Conservation (phyloP, 2,113 vertebrate species). For the Protobothrops flavoviridis region DNA sequence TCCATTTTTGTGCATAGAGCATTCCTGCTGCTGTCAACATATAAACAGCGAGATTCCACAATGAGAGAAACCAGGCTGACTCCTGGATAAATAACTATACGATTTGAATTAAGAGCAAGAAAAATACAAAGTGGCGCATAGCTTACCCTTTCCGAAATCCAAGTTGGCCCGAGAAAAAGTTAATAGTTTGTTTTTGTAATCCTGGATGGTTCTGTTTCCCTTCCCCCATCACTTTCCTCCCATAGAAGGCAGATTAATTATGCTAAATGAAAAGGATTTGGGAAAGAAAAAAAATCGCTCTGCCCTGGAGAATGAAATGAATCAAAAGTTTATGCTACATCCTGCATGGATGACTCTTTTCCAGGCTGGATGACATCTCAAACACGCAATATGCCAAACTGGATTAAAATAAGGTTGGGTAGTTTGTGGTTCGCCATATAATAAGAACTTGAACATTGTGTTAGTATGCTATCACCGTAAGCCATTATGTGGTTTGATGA, state of each 20-base stretch:
- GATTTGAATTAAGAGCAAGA: background rate
- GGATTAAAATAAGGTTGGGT: background rate
- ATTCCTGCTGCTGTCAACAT: background rate
- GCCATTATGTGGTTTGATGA: background rate
- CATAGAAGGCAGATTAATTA: background rate
- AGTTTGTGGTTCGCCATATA: background rate
- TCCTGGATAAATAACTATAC: background rate
- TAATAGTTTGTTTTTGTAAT: background rate
- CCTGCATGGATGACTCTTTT: background rate
- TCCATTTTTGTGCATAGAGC: background rate
- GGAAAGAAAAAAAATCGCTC: background rate
- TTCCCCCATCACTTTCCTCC: background rate
- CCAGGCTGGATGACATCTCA: background rate
- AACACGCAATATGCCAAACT: background rate
- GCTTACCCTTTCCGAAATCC: background rate
- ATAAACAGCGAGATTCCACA: background rate
- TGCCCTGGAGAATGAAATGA: background rate
- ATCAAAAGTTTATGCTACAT: background rate
- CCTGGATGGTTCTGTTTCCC: background rate
- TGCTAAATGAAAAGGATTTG: background rate
- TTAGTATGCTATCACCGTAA: background rate
- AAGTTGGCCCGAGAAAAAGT: background rate
- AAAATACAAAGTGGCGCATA: background rate
- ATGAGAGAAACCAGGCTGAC: background rate
- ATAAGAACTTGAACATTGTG: background rate